Base-by-base conservation (phyloP, 2,797 vertebrate species). In the Propithecus deckenii region DNA sequence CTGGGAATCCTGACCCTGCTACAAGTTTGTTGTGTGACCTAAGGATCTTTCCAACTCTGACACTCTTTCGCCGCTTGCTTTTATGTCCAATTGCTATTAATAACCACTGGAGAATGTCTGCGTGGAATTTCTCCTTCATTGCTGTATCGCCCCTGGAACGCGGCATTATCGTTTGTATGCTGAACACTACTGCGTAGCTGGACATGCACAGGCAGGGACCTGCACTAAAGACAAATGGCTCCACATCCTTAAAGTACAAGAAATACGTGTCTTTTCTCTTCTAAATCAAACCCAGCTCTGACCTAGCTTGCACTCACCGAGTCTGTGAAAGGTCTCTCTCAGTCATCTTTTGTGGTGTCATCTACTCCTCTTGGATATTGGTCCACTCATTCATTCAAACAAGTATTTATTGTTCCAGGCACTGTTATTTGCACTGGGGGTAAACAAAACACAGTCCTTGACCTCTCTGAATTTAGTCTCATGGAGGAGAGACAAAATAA, bases 181-280 rank as follows among this genome's bases (percentile, higher is more conserved):
- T 22, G 61, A 43, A 71, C 48, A 4, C 7, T 0, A 7, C 23
- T 2, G 2, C 69, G 32, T 7, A 9, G 89, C 1, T 0, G 4
- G 41, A 74, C 46, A 0, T 46, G 87, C 23, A 59, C 15, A 2
- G 90, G 87, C 88, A 91, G 78, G 28, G 0, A 32, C 25, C 85
- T n/a, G 50, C 46, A 65, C 76, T 50, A 75, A 86, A 76, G 55
- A 89, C 72, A 86, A 71, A 85, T 1, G 14, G 61, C 35, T 88
- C 43, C 41, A 11, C 50, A 25, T 15, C 83, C 69, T 61, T 92
- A 20, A 75, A 48, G 55, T 28, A 14, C 11, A 48, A 84, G 71
- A 59, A 63, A 57, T 25, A 84, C 23, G 25, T 18, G 74, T 86
- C 48, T 61, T 65, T 57, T 61, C 25, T 50, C 87, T 88, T 61